A percentile compares a stretch with the other conserved stretches of the same genome.
phyloP scores from a whole-genome alignment of 2,113 vertebrate genomes.

The Mungos mungo region DNA sequence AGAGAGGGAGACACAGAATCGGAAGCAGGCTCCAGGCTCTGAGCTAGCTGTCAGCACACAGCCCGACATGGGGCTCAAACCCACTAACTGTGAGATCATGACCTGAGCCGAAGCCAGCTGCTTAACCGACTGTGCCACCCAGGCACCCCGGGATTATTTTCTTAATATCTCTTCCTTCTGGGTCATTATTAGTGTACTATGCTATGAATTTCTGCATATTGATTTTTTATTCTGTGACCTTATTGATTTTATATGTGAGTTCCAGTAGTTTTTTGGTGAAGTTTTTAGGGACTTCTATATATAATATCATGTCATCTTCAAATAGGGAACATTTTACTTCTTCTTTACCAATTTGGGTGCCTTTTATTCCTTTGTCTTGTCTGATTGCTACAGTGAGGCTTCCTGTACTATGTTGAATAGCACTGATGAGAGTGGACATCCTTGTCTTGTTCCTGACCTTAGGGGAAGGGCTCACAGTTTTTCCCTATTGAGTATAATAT shows the following conservation, averaged over 20 bases:
- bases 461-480: not conserved
- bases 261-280: not conserved
- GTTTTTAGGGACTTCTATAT: not conserved
- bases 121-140: too few relatives aligned
- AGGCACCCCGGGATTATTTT: not conserved
- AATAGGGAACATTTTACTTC: not conserved
- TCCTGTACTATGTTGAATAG: not conserved
- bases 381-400: not conserved
- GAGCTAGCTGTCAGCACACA: too few relatives aligned
- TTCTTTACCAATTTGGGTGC: not conserved
- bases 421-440: not conserved
- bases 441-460: not conserved
- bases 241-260: not conserved
- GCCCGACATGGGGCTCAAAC: too few relatives aligned
- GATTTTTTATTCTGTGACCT: not conserved
- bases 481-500: not conserved
- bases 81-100: too few relatives aligned
- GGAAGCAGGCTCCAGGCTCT: too few relatives aligned
- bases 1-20: too few relatives aligned
- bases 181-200: not conserved
- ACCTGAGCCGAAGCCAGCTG: too few relatives aligned
- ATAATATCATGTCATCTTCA: not conserved
- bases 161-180: not conserved
- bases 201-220: not conserved
- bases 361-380: not conserved